These are phyloP conservation scores for Temnopleurus reevesii DNA, from an alignment of 53 echinoderm and acorn worm genomes.

Conservation along the genomic window DNA sequence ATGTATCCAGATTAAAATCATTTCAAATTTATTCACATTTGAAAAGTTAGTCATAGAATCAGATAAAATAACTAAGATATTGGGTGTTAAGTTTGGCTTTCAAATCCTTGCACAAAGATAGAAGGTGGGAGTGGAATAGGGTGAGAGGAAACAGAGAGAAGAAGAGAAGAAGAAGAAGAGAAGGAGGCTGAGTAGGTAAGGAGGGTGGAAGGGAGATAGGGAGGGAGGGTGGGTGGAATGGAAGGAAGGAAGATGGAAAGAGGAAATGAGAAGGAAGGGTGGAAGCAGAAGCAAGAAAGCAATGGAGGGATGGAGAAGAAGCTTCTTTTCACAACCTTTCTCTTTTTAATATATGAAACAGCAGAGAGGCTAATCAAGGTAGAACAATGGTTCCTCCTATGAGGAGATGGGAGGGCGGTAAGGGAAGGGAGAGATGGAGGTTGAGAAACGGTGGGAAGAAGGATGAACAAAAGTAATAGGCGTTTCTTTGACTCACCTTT, in stretches of 20 bases:
- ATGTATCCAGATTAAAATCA: no score
- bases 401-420: background rate
- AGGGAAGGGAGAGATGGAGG: background rate
- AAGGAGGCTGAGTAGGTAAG: no score
- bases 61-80: no score
- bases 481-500: conserved; percentile 59
- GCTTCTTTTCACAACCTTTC: no score
- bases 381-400: no score
- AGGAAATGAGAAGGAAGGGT: background rate
- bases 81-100: no score
- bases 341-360: no score
- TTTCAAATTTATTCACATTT: no score
- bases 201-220: background rate
- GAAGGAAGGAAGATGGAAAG: background rate
- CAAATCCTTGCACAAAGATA: background rate
- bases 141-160: background rate
- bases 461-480: background rate
- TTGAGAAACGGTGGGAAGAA: background rate
- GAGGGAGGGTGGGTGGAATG: background rate
- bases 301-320: no score
- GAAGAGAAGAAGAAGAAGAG: background rate
- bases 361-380: no score
- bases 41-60: no score
- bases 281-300: no score
- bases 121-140: background rate